Base-by-base conservation (phyloP, 1,140 invertebrate genomes). In the Popillia japonica region DNA sequence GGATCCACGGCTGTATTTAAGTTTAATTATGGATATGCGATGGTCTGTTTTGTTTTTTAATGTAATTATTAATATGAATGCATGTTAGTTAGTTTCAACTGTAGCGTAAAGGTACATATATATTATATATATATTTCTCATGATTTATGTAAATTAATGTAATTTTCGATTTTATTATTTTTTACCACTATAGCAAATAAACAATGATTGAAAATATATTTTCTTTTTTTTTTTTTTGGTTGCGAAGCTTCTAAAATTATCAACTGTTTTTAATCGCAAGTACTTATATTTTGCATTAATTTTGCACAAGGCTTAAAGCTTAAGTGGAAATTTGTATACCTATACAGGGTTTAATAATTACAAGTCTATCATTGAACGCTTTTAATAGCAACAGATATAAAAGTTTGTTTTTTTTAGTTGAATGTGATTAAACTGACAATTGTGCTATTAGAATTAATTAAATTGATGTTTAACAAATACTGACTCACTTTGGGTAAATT, bases 151-250 rank as follows among this genome's bases (percentile, higher is more conserved):
- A 84, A 83, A 76, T 55, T 80, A 86, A 84, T 86, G 85, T 86
- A 86, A 76, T 55, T 86, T 83, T 85, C 85, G 83, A 86, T 85
- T 86, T 86, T 86, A 86, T 86, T 86, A 86, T 86, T 86, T 86
- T 86, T 86, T 86, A 86, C 85, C 85, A 86, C 85, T 80, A 82
- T 85, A 85, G 84, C 83, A 84, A 83, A 85, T 83, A 83, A 85
- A 84, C 75, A 80, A 78, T 77, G 72, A 79, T 77, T 74, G 77
- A 79, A 77, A 40, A 75, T 61, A 44, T 8, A 41, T 68, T 64
- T 75, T 40, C 23, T 48, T 75, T 76, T 48, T 4, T 76, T 22
- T 76, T 76, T 74, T 42, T 27, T 27, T 68, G n/a, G n/a, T n/a
- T n/a, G 61, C 48, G n/a, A 55, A 27, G 8, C 27, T 34, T 34